A percentile compares a stretch with the other conserved stretches of the same genome.
phyloP scores from a whole-genome alignment of 1,140 invertebrate species.

The Aphelinus atriplicis region DNA sequence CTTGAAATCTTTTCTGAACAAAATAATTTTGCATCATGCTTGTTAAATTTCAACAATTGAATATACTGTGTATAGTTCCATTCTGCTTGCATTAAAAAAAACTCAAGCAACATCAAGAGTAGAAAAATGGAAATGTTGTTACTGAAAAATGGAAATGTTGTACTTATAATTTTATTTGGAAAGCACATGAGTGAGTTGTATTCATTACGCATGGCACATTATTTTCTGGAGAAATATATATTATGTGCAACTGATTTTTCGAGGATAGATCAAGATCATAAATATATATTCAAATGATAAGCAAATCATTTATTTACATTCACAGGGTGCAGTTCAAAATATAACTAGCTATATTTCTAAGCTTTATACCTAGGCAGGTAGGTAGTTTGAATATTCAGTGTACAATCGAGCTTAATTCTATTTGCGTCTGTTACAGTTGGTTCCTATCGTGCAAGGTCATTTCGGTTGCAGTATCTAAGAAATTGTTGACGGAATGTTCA shows the following conservation, averaged over 20 bases:
- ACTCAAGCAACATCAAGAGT: no score
- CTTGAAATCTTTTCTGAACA: no score
- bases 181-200: background rate
- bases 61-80: no score
- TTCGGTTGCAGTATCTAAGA: conserved; percentile 5
- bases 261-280: conserved; percentile 1
- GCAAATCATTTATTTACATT: conserved; percentile 12
- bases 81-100: no score
- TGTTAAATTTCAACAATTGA: no score
- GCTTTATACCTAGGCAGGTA: background rate
- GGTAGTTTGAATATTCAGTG: conserved; percentile 11
- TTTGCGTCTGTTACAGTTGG: conserved; percentile 22
- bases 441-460: conserved; percentile 6
- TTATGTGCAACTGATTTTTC: background rate
- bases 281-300: background rate
- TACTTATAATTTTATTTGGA: no score
- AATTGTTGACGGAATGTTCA: conserved; percentile 14
- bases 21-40: no score
- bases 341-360: background rate
- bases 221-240: background rate
- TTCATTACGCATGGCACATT: background rate
- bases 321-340: background rate
- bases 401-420: conserved; percentile 16
- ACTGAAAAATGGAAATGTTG: no score
- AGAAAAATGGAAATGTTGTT: no score